Evolutionary conservation across 2,888 invertebrate species (phyloP).

Genomic region (Cremastinae sp.): DNA sequence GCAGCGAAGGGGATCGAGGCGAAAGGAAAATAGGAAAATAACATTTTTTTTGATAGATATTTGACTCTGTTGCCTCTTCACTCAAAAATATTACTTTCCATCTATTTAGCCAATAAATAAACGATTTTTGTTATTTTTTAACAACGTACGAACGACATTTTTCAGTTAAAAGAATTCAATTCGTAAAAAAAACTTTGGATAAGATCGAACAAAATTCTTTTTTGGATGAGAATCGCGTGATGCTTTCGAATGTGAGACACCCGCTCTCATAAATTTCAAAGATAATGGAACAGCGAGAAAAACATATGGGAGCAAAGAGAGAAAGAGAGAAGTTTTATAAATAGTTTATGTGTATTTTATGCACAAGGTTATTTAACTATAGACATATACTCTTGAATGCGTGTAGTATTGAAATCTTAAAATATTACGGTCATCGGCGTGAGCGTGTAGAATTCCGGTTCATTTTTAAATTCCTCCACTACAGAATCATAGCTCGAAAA

Average conservation of each 20-base stretch:
- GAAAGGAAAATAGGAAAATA: not conserved
- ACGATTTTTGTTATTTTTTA: too few relatives aligned
- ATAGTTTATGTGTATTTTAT: conserved; percentile 70
- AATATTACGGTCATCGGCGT: conserved; percentile 51
- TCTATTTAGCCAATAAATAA: not conserved
- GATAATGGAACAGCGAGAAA: conserved; percentile 66
- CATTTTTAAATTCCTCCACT: too few relatives aligned
- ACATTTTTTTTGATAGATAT: conserved; percentile 8
- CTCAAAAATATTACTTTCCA: not conserved
- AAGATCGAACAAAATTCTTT: too few relatives aligned
- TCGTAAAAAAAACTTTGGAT: too few relatives aligned
- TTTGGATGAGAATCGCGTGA: too few relatives aligned
- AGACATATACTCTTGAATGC: conserved; percentile 51
- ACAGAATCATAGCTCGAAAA: too few relatives aligned
- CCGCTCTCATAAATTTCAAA: conserved; percentile 65
- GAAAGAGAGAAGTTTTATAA: conserved; percentile 65
- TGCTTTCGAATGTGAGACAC: not conserved
- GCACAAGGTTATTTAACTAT: conserved; percentile 71
- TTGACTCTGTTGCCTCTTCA: not conserved
- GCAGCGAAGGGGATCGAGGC: not conserved
- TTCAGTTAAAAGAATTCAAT: too few relatives aligned
- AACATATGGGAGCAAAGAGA: conserved; percentile 5
- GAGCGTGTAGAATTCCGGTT: too few relatives aligned
- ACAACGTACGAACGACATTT: too few relatives aligned
- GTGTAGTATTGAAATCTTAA: conserved; percentile 50